Conservation (phyloP, 2,113 vertebrate species). For the Garra rufa region DNA sequence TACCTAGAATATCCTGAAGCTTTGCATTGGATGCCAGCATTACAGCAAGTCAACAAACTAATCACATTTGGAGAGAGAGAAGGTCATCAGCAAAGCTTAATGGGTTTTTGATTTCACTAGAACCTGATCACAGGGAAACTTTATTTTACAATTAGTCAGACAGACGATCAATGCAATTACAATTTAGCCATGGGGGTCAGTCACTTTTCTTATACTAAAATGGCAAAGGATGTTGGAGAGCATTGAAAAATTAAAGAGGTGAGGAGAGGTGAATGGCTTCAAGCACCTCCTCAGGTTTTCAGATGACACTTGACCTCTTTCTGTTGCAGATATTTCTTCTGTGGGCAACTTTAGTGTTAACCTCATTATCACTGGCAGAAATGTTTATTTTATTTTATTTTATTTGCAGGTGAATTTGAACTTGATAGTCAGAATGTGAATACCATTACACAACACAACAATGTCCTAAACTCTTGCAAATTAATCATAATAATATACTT, state of each 20-base stretch:
- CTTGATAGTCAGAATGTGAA: not conserved
- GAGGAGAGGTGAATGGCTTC: slow-evolving; percentile 41
- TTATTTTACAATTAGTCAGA: slow-evolving; percentile 73
- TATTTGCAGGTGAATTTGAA: not conserved
- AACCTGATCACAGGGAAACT: slow-evolving; percentile 65
- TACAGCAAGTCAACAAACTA: slow-evolving; percentile 43
- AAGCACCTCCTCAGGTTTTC: not conserved
- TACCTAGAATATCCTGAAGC: not conserved
- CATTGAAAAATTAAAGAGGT: not conserved
- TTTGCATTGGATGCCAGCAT: slow-evolving; percentile 4
- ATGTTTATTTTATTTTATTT: too few species aligned
- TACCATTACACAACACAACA: not conserved
- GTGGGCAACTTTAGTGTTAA: not conserved
- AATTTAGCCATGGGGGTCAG: slow-evolving; percentile 44
- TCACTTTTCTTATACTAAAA: slow-evolving; percentile 11
- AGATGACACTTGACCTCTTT: not conserved
- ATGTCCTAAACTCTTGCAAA: not conserved
- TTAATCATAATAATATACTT: not conserved
- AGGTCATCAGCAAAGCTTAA: slow-evolving; percentile 65
- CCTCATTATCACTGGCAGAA: too few species aligned
- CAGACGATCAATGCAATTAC: slow-evolving; percentile 63
- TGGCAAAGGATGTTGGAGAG: slow-evolving; percentile 25
- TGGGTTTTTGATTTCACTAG: slow-evolving; percentile 62
- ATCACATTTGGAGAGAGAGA: slow-evolving; percentile 48
- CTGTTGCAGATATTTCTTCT: not conserved